Percentiles rank a stretch among this genome's conserved stretches.
Evolutionary conservation across 2,113 vertebrate species (phyloP).

Genomic region (Dolichotis patagonum): DNA sequence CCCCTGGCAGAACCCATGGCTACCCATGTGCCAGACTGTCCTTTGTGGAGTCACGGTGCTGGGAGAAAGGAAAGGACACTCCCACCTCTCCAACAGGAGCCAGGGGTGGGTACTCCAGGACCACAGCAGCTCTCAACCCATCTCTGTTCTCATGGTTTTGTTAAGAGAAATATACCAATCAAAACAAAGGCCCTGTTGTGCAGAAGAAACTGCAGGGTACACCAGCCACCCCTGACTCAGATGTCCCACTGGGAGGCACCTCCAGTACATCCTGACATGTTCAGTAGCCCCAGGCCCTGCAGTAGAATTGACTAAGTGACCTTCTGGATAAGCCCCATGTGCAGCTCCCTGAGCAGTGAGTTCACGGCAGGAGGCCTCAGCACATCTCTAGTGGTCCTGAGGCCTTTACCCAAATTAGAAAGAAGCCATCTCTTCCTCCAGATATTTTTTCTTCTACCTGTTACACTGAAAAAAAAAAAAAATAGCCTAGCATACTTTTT

Average conservation of each 20-base stretch:
- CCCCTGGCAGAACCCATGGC: not conserved
- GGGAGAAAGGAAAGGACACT: not conserved
- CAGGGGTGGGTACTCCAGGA: not conserved
- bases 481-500: not conserved
- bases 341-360: not conserved
- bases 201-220: slow-evolving; percentile 75
- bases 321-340: not conserved
- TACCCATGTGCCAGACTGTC: not conserved
- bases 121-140: not conserved
- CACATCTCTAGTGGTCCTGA: not conserved
- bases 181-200: slow-evolving; percentile 61
- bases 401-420: not conserved
- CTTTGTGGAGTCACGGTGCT: not conserved
- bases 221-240: not conserved
- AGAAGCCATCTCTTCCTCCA: not conserved
- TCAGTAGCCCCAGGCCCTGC: not conserved
- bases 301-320: not conserved
- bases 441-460: not conserved
- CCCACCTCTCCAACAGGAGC: not conserved
- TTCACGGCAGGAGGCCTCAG: not conserved
- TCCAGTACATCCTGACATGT: not conserved
- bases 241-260: not conserved
- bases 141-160: not conserved
- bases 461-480: slow-evolving; percentile 45
- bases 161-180: slow-evolving; percentile 71